Evolutionary conservation across 2,797 vertebrate species (phyloP).

Genomic region (Carduelis carduelis): DNA sequence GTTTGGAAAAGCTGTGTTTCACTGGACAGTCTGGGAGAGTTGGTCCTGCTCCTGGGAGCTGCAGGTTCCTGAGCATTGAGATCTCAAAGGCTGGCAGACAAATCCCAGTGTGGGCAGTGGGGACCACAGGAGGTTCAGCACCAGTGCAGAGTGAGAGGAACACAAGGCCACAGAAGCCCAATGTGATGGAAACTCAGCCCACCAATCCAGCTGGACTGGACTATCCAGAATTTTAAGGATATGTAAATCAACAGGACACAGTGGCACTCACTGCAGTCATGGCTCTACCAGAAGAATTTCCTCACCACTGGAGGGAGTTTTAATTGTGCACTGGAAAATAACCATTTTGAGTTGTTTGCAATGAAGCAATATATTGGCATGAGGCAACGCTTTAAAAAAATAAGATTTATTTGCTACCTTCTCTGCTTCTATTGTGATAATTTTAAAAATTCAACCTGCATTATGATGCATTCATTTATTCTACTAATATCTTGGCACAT

Average conservation of each 20-base stretch:
- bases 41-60: neutral
- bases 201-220: neutral
- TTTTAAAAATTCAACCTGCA: neutral
- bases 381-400: neutral
- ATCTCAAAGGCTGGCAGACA: neutral
- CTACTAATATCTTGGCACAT: neutral
- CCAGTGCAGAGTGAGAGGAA: rapidly evolving
- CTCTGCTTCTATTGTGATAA: neutral
- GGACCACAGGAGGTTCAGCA: neutral
- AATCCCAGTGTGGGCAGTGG: neutral
- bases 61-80: neutral
- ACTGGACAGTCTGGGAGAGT: neutral
- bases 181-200: neutral
- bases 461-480: neutral
- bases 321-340: neutral
- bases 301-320: neutral
- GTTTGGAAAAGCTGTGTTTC: neutral
- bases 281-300: neutral
- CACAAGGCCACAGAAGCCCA: neutral
- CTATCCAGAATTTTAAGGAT: neutral
- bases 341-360: neutral
- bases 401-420: neutral
- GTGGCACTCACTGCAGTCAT: neutral
- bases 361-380: neutral
- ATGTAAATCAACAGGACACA: neutral